These are phyloP conservation scores for Blomia tropicalis DNA, from an alignment of 2,888 invertebrate genomes.

Conservation along the genomic window DNA sequence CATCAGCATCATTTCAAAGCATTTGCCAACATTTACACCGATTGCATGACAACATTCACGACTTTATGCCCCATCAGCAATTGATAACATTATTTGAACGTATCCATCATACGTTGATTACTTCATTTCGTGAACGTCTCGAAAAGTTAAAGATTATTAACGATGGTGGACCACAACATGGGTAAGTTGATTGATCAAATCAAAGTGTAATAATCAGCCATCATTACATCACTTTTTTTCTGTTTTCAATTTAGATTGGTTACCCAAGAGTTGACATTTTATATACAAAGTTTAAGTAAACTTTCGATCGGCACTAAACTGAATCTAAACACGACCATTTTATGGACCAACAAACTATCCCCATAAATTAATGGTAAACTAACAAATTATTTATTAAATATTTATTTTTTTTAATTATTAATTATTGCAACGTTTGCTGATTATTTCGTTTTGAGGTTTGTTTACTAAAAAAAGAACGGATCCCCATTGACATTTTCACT, in stretches of 20 bases:
- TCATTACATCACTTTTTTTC: background rate
- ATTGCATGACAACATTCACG: conserved; percentile 72
- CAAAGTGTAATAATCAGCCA: background rate
- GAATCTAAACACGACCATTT: conserved; percentile 28
- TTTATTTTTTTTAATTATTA: conserved; percentile 1
- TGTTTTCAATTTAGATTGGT: too few relatives aligned
- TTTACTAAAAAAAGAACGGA: too few relatives aligned
- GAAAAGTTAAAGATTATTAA: conserved; percentile 71
- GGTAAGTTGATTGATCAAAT: conserved; percentile 38
- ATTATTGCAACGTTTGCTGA: background rate
- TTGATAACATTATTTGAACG: conserved; percentile 57
- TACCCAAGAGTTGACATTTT: conserved; percentile 78
- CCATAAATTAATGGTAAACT: background rate
- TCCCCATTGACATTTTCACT: too few relatives aligned
- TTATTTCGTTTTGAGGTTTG: too few relatives aligned
- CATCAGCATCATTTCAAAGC: conserved; percentile 50
- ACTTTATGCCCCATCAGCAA: conserved; percentile 52
- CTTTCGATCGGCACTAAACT: conserved; percentile 27
- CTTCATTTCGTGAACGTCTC: conserved; percentile 64
- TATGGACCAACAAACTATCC: conserved; percentile 26
- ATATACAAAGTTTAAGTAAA: conserved; percentile 60
- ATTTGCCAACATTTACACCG: conserved; percentile 60
- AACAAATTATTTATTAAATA: background rate
- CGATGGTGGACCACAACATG: conserved; percentile 91
- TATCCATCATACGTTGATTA: conserved; percentile 70